These are phyloP conservation scores for Charaxes varanes DNA, from an alignment of 1,140 invertebrate species.

Conservation along the genomic window DNA sequence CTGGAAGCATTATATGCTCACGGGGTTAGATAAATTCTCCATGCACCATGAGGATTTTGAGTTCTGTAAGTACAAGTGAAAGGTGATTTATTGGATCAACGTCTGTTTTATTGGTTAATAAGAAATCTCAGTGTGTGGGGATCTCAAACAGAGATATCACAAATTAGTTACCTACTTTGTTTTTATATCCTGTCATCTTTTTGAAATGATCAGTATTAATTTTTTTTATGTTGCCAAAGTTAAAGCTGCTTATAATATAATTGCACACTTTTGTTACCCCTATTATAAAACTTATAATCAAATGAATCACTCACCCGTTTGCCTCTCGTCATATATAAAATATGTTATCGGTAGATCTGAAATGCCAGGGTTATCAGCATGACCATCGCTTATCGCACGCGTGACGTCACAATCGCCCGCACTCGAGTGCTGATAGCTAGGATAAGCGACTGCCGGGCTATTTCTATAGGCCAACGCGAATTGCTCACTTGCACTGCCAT, in stretches of 20 bases:
- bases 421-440: slow-evolving; percentile 2
- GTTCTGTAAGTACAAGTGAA: slow-evolving; percentile 81
- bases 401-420: slow-evolving; percentile 9
- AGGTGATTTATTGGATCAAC: no score
- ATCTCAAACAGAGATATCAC: no score
- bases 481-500: slow-evolving; percentile 1
- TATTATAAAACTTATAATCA: no score
- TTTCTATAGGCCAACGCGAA: slow-evolving; percentile 28
- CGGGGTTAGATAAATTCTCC: slow-evolving; percentile 83
- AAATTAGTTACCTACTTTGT: no score
- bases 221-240: no score
- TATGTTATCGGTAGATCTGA: slow-evolving; percentile 9
- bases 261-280: no score
- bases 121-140: no score
- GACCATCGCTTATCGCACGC: slow-evolving; percentile 14
- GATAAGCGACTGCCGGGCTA: slow-evolving; percentile 15
- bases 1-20: slow-evolving; percentile 82
- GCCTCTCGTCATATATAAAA: no score
- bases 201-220: no score
- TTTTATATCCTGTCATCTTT: not conserved
- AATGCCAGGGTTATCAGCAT: slow-evolving; percentile 16
- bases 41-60: slow-evolving; percentile 82
- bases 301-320: no score
- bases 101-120: no score
- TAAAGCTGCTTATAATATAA: no score